Evolutionary conservation across 2,888 invertebrate species (phyloP).

Genomic region (Ophion ventricosus): DNA sequence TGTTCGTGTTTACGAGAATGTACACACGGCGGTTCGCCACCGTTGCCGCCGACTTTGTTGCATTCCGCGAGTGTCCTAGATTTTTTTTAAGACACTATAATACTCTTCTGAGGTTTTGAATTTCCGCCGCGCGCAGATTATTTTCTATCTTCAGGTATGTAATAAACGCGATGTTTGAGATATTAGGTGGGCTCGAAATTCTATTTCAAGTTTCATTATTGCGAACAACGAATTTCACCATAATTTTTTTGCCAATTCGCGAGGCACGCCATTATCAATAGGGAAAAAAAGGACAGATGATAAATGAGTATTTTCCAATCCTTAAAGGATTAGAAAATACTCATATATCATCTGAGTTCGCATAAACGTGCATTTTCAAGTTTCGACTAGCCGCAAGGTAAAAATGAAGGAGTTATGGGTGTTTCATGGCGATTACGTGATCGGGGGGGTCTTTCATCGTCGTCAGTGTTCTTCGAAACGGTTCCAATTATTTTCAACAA

Average conservation of each 20-base stretch:
- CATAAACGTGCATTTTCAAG: neutral
- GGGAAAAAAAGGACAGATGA: too few species aligned
- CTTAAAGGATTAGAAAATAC: neutral
- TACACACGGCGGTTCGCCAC: slow-evolving; percentile 21
- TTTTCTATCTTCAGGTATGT: neutral
- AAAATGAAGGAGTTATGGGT: neutral
- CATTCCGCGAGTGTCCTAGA: slow-evolving; percentile 35
- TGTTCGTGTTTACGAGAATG: slow-evolving; percentile 21
- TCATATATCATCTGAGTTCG: neutral
- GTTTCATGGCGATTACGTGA: too few species aligned
- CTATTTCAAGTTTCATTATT: neutral
- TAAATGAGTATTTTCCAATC: too few species aligned
- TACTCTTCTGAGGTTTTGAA: slow-evolving; percentile 33
- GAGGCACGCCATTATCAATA: too few species aligned
- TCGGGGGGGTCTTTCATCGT: too few species aligned
- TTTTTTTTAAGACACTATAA: slow-evolving; percentile 37
- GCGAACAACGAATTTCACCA: neutral
- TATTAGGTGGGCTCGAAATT: neutral
- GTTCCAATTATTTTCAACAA: too few species aligned
- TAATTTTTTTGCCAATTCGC: too few species aligned
- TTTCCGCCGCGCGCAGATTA: neutral
- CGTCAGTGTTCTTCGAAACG: too few species aligned
- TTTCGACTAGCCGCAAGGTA: neutral
- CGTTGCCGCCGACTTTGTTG: slow-evolving; percentile 35
- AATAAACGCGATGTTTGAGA: neutral